Conservation (phyloP, 2,797 vertebrate genomes). For the Pristis pectinata region DNA sequence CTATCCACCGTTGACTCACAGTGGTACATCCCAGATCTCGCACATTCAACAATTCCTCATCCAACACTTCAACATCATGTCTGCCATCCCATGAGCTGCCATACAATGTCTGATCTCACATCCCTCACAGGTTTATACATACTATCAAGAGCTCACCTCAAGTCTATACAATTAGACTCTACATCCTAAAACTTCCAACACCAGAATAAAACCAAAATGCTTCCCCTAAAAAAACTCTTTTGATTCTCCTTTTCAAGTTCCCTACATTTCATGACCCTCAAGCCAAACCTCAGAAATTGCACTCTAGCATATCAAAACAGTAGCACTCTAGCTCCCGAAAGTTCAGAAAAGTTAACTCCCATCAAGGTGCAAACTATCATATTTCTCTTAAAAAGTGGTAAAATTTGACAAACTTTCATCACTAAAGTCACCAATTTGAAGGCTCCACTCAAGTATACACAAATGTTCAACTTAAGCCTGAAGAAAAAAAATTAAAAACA, state of each 20-base stretch:
- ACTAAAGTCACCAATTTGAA: too few relatives aligned
- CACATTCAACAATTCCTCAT: background rate
- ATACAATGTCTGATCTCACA: background rate
- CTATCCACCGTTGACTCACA: background rate
- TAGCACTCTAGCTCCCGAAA: background rate
- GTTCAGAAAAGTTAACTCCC: background rate
- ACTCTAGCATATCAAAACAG: background rate
- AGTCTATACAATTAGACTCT: background rate
- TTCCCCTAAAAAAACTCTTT: background rate
- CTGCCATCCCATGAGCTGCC: background rate
- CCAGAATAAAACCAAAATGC: background rate
- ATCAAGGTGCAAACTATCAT: too few relatives aligned
- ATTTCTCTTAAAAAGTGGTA: too few relatives aligned
- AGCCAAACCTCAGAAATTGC: background rate
- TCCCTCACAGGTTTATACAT: background rate
- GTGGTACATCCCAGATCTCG: background rate
- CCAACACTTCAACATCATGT: background rate
- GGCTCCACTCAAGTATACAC: too few relatives aligned
- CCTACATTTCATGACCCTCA: background rate
- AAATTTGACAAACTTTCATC: too few relatives aligned
- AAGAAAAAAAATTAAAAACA: too few relatives aligned
- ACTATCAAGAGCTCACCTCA: background rate
- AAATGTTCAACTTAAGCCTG: too few relatives aligned
- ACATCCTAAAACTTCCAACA: background rate
- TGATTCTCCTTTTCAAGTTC: background rate